Evolutionary conservation across 2,888 invertebrate species (phyloP).

Genomic region (Zhuqinia jingwanae): DNA sequence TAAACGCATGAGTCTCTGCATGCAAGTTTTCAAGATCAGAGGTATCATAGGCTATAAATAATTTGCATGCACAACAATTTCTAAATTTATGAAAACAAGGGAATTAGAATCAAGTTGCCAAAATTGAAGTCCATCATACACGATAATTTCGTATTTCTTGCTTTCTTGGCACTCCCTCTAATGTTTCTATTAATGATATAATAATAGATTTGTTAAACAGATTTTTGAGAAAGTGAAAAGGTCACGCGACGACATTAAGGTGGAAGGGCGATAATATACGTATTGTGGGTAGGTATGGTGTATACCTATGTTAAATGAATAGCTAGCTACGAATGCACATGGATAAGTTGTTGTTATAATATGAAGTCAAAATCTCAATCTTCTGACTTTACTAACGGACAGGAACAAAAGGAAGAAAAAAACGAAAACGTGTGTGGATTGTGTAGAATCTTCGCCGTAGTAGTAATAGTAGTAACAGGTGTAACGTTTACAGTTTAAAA

Average conservation of each 20-base stretch:
- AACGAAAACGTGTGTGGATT: too few species aligned
- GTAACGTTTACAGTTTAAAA: background rate
- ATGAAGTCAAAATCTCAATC: too few species aligned
- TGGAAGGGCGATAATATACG: too few species aligned
- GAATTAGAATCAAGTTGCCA: background rate
- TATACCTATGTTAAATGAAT: too few species aligned
- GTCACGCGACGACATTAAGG: constrained; percentile 6
- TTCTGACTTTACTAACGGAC: too few species aligned
- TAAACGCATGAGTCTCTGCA: background rate
- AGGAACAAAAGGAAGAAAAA: constrained; percentile 15
- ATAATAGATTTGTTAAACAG: constrained; percentile 5
- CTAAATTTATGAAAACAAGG: background rate
- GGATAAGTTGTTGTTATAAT: too few species aligned
- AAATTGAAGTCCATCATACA: background rate
- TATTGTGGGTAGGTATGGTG: too few species aligned
- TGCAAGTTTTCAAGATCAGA: background rate
- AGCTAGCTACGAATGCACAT: too few species aligned
- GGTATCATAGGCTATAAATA: background rate
- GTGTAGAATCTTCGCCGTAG: too few species aligned
- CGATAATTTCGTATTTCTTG: background rate
- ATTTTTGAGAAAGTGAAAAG: constrained; percentile 41
- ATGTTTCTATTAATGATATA: constrained; percentile 35
- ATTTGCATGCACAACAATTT: background rate
- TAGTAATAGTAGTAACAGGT: constrained; percentile 1
- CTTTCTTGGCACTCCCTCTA: constrained; percentile 7